Evolutionary conservation across 2,797 vertebrate species (phyloP).

Genomic region (Sebastes umbrosus): DNA sequence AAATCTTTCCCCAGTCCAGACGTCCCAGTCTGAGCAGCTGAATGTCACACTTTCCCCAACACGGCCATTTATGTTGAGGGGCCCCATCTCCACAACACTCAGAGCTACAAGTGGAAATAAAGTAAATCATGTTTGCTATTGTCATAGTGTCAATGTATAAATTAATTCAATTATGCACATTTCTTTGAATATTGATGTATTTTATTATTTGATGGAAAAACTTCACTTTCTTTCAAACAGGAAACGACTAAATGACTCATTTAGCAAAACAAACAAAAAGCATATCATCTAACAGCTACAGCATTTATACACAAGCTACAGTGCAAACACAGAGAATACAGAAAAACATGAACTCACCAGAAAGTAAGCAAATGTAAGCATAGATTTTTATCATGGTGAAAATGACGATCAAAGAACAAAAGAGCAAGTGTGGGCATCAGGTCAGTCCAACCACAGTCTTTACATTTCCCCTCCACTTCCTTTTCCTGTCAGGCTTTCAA

Average conservation of each 20-base stretch:
- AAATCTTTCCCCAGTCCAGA: rapidly evolving
- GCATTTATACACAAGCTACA: not conserved
- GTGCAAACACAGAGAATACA: not conserved
- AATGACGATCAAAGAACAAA: too few species aligned
- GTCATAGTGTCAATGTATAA: not conserved
- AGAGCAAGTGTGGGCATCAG: too few species aligned
- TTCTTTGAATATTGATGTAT: too few species aligned
- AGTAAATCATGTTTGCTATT: not conserved
- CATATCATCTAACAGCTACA: not conserved
- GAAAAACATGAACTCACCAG: not conserved
- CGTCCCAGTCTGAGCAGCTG: not conserved
- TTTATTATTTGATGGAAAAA: too few species aligned
- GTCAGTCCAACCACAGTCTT: too few species aligned
- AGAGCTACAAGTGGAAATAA: slow-evolving; percentile 18
- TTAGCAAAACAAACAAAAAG: too few species aligned
- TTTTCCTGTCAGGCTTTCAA: too few species aligned
- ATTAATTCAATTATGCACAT: not conserved
- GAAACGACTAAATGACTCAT: too few species aligned
- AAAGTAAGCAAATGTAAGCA: too few species aligned
- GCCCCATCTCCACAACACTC: not conserved
- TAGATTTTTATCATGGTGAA: too few species aligned
- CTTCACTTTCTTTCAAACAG: too few species aligned
- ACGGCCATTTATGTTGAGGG: not conserved
- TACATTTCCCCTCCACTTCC: too few species aligned
- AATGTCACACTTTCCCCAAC: slow-evolving; percentile 8